A percentile compares a stretch with the other conserved stretches of the same genome.
These are phyloP conservation scores for Enchytraeus crypticus DNA, from an alignment of 2,888 invertebrate species.

Conservation along the genomic window DNA sequence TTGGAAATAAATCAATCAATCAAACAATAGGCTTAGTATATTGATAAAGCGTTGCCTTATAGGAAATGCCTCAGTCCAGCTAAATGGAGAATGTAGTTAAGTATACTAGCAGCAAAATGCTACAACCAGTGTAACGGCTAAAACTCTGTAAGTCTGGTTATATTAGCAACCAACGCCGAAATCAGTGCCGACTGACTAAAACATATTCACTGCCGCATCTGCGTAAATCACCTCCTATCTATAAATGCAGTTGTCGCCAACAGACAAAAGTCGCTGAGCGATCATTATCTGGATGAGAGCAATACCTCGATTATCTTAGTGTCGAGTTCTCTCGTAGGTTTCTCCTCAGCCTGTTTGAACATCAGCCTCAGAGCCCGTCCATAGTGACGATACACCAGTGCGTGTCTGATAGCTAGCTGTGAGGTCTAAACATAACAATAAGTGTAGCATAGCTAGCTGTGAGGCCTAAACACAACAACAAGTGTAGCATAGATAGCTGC, in stretches of 20 bases:
- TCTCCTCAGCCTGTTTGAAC: conserved; percentile 70
- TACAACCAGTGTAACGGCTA: too few species aligned
- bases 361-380: conserved; percentile 73
- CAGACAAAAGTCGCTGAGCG: background rate
- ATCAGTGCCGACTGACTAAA: background rate
- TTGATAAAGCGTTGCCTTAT: too few species aligned
- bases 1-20: too few species aligned
- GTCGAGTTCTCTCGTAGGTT: conserved; percentile 65
- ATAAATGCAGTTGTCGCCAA: background rate
- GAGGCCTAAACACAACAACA: too few species aligned
- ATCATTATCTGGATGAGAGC: background rate
- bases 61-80: too few species aligned
- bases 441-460: too few species aligned
- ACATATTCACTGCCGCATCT: too few species aligned
- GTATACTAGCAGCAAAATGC: too few species aligned
- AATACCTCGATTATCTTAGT: conserved; percentile 30
- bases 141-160: too few species aligned
- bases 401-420: conserved; percentile 62
- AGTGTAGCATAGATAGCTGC: conserved; percentile 15
- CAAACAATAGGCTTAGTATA: too few species aligned
- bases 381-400: conserved; percentile 66
- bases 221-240: background rate
- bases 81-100: too few species aligned
- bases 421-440: conserved; percentile 31
- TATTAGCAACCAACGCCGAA: too few species aligned